These are phyloP conservation scores for Aethes cnicana DNA, from an alignment of 2,888 invertebrate genomes.

Conservation along the genomic window DNA sequence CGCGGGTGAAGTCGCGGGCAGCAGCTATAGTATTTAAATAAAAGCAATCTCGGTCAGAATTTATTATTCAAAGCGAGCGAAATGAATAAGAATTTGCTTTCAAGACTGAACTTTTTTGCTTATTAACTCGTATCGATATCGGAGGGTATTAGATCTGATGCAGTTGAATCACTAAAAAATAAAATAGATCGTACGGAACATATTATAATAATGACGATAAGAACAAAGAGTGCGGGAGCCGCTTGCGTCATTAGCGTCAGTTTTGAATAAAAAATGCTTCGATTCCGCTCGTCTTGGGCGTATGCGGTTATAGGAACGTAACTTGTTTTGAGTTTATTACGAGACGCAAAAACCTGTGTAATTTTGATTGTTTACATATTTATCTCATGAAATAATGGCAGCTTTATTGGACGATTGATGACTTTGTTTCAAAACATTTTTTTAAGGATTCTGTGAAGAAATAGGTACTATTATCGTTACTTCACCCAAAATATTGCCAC, in stretches of 20 bases:
- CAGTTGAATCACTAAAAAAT: constrained; percentile 45
- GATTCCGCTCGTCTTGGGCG: constrained; percentile 26
- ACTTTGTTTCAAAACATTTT: constrained; percentile 1
- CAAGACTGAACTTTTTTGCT: constrained; percentile 53
- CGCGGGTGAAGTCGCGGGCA: too few species aligned
- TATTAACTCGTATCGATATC: constrained; percentile 47
- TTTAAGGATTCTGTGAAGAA: too few species aligned
- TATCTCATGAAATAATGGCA: constrained; percentile 22
- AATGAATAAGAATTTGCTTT: constrained; percentile 32
- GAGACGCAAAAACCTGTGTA: constrained; percentile 33
- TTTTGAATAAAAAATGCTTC: constrained; percentile 34
- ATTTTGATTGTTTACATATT: constrained; percentile 35
- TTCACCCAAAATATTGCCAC: too few species aligned
- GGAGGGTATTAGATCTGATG: constrained; percentile 42
- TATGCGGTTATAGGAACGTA: constrained; percentile 33
- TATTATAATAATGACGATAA: constrained; percentile 48
- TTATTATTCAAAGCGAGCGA: constrained; percentile 26
- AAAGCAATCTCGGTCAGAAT: constrained; percentile 25
- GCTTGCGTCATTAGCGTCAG: constrained; percentile 42
- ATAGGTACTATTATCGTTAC: too few species aligned
- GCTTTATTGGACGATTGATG: constrained; percentile 30
- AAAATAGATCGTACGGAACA: constrained; percentile 50
- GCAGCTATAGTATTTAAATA: too few species aligned
- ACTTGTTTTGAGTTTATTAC: constrained; percentile 33
- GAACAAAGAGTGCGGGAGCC: constrained; percentile 44